A percentile compares a stretch with the other conserved stretches of the same genome.
phyloP scores from a whole-genome alignment of 2,797 vertebrate genomes.

The Hyperoplus immaculatus region DNA sequence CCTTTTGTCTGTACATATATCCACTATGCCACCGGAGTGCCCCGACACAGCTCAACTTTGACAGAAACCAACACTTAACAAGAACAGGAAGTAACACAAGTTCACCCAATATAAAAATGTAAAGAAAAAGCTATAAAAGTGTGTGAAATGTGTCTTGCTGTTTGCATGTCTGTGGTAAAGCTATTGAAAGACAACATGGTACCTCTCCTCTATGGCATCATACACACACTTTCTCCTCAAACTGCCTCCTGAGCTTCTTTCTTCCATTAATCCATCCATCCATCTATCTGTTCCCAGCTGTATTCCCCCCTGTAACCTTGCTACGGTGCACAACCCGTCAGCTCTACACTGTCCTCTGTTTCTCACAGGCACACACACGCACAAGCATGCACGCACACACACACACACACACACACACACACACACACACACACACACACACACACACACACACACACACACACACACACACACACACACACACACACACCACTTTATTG shows the following conservation, averaged over 20 bases:
- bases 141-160: not conserved
- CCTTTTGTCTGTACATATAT: slow-evolving; percentile 35
- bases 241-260: slow-evolving; percentile 39
- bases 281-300: slow-evolving; percentile 66
- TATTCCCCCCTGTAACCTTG: slow-evolving; percentile 69
- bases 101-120: not conserved
- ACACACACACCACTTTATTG: not conserved
- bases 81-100: not conserved
- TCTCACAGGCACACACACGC: slow-evolving; percentile 1
- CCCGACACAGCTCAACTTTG: not conserved
- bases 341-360: slow-evolving; percentile 61
- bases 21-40: no score
- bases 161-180: not conserved
- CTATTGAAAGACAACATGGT: slow-evolving; percentile 36
- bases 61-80: not conserved
- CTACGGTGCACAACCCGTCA: slow-evolving; percentile 60
- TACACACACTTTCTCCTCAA: slow-evolving; percentile 31
- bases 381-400: not conserved
- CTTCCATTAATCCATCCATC: slow-evolving; percentile 25
- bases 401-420: not conserved
- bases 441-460: not conserved
- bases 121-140: not conserved
- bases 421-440: slow-evolving; percentile 2
- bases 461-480: slow-evolving; percentile 17
- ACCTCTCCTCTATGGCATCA: slow-evolving; percentile 37